Conservation (phyloP, 2,888 invertebrate genomes). For the Prenolepis imparis region DNA sequence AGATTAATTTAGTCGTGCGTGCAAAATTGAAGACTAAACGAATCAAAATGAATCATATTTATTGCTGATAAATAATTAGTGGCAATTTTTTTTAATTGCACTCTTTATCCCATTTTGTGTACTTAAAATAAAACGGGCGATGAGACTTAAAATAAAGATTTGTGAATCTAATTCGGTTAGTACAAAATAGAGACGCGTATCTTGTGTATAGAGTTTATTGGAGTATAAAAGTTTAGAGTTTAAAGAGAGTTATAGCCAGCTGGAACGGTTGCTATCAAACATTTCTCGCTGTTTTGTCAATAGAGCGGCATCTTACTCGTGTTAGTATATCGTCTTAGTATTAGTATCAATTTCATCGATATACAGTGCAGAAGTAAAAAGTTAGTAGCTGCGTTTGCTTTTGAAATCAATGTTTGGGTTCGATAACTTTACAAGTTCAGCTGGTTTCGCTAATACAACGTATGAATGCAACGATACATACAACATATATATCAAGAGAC, state of each 20-base stretch:
- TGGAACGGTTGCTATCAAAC: constrained; percentile 36
- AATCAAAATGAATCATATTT: not conserved
- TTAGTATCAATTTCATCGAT: constrained; percentile 18
- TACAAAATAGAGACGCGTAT: not conserved
- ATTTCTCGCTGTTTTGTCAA: constrained; percentile 44
- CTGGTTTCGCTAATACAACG: not conserved
- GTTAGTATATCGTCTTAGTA: constrained; percentile 5
- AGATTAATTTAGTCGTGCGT: not conserved
- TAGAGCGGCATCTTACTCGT: constrained; percentile 31
- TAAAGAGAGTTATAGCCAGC: not conserved
- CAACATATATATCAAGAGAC: not conserved
- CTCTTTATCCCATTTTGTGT: not conserved
- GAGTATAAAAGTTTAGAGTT: constrained; percentile 1
- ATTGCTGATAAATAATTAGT: not conserved
- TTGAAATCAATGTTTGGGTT: not conserved
- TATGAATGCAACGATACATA: not conserved
- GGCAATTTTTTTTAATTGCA: not conserved
- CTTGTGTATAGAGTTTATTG: not conserved
- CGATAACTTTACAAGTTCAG: not conserved
- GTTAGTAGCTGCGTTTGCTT: not conserved
- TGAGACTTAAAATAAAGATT: constrained; percentile 10
- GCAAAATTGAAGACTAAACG: not conserved
- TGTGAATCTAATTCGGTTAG: not conserved
- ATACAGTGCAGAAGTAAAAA: not conserved
- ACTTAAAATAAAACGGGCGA: not conserved